phyloP scores from a whole-genome alignment of 1,140 invertebrate genomes.

The Drosophila teissieri region DNA sequence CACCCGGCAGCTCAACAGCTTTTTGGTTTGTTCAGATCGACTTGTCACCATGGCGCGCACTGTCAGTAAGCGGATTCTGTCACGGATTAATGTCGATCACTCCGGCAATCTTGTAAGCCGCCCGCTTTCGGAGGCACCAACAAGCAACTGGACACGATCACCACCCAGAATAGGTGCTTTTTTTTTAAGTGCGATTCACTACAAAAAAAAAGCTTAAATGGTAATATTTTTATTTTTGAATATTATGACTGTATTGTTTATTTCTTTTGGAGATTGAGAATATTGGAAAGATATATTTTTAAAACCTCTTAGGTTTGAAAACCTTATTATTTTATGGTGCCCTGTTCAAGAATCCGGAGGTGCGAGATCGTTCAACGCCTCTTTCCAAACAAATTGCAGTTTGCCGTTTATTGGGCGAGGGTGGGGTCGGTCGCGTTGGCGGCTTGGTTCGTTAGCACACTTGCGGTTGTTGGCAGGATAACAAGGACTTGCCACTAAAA shows the following conservation, averaged over 20 bases:
- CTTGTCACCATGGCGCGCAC: slow-evolving; percentile 33
- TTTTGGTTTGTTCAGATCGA: slow-evolving; percentile 16
- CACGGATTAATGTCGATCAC: slow-evolving; percentile 73
- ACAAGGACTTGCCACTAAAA: slow-evolving; percentile 58
- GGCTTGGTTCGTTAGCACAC: slow-evolving; percentile 76
- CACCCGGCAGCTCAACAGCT: slow-evolving; percentile 56
- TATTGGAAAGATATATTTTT: no score
- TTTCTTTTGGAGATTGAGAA: not conserved
- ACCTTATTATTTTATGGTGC: not conserved
- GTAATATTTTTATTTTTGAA: not conserved
- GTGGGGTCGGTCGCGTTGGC: slow-evolving; percentile 52
- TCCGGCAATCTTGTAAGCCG: slow-evolving; percentile 64
- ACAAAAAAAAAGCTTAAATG: no score
- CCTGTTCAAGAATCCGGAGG: slow-evolving; percentile 18
- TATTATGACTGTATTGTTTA: no score
- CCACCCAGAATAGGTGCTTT: slow-evolving; percentile 46
- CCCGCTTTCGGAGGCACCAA: slow-evolving; percentile 49
- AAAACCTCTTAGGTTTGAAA: no score
- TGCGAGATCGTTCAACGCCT: slow-evolving; percentile 78
- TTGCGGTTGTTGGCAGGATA: slow-evolving; percentile 72
- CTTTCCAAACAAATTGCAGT: slow-evolving; percentile 7
- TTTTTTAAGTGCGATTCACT: not conserved
- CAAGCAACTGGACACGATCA: slow-evolving; percentile 33
- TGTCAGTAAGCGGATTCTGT: slow-evolving; percentile 71
- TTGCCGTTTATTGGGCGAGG: slow-evolving; percentile 75